Evolutionary conservation across 2,797 vertebrate genomes (phyloP), one percentile per base, ranked within the genome.

Genomic region (Pyrocephalus nanus): DNA sequence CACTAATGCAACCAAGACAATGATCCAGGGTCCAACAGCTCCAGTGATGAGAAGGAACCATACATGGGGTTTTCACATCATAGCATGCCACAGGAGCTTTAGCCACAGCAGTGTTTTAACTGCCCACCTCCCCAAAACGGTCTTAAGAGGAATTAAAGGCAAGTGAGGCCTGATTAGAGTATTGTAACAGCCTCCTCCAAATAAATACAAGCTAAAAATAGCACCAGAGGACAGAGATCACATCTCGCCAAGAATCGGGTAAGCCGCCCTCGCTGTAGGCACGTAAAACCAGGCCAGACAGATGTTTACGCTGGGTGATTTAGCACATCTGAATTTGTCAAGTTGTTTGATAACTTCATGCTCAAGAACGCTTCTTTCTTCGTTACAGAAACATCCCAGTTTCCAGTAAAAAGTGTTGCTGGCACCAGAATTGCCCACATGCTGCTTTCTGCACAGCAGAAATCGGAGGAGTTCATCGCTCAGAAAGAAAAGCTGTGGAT

Each of bases 261-360:
- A 78, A 90, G 79, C 87, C 1, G 1, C 84, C 84, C 76, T 86
- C 0, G 1, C 79, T 75, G 79, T 30, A 92, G 92, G 94, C 83
- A 76, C 79, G 51, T 22, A 43, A 90, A 83, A 86, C 55, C 83
- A 75, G 90, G 79, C 79, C 86, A 96, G 90, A 69, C 88, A 94
- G 90, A 94, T 86, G 88, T 92, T 95, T 93, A 95, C 0, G 0
- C 55, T 1, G 9, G 23, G 66, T 81, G 79, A 95, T 84, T 93
- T 72, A 72, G 62, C 1, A 0, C 76, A 86, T 90, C 67, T 92
- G 94, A 90, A 93, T 88, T 90, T 94, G 90, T 95, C 93, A 92
- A 90, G 62, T 84, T 95, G 92, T 79, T 94, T 93, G 93, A 96
- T 95, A 95, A 93, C 80, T 88, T 79, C 83, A 78, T 88, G 48